phyloP scores from a whole-genome alignment of 2,113 vertebrate species.

The Pipra filicauda region DNA sequence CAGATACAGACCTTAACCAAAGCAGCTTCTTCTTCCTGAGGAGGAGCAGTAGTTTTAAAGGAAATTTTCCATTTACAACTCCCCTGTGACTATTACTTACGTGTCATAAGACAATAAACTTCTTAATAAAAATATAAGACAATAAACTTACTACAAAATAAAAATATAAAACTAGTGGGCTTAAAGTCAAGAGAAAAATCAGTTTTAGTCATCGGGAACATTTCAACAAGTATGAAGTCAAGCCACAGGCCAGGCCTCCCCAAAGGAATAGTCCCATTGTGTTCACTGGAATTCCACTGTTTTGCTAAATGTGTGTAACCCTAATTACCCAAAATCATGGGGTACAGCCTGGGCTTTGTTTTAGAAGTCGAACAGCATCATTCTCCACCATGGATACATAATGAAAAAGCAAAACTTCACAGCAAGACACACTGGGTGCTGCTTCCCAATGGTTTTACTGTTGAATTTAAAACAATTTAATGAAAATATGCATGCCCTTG shows the following conservation, averaged over 20 bases:
- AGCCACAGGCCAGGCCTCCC: not conserved
- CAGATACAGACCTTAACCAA: not conserved
- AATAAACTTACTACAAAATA: not conserved
- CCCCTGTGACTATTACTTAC: not conserved
- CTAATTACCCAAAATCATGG: not conserved
- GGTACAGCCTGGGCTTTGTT: not conserved
- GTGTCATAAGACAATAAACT: not conserved
- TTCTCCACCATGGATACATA: not conserved
- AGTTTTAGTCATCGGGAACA: not conserved
- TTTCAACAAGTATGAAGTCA: not conserved
- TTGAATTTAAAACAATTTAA: not conserved
- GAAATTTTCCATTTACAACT: not conserved
- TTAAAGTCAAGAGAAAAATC: not conserved
- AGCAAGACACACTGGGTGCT: not conserved
- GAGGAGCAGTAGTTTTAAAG: not conserved
- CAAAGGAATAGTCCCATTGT: not conserved
- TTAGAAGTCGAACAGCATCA: not conserved
- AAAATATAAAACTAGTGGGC: not conserved
- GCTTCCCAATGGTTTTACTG: not conserved
- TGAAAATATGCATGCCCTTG: not conserved
- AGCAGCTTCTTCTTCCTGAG: not conserved
- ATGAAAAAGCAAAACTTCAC: not conserved
- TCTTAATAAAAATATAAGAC: not conserved
- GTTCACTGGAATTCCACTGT: not conserved
- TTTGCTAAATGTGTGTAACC: not conserved